Conservation (phyloP, 1,140 invertebrate genomes). For the Pissodes strobi region DNA sequence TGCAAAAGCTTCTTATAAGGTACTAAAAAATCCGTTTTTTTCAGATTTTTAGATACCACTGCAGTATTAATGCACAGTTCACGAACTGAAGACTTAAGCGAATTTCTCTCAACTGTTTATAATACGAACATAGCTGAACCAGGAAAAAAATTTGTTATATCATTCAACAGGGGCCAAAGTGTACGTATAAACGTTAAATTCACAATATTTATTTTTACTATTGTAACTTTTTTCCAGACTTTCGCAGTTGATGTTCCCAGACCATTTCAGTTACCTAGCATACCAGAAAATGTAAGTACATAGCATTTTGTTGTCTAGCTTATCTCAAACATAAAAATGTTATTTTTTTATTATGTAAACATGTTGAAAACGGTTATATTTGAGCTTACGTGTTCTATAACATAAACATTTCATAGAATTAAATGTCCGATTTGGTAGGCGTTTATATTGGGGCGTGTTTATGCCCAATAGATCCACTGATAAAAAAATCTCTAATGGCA, state of each 20-base stretch:
- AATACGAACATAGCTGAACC: constrained; percentile 50
- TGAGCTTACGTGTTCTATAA: too few relatives aligned
- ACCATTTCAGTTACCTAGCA: constrained; percentile 82
- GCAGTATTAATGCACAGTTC: constrained; percentile 55
- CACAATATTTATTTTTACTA: background rate
- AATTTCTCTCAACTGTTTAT: constrained; percentile 52
- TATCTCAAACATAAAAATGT: background rate
- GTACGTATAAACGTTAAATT: constrained; percentile 40
- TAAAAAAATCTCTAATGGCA: too few relatives aligned
- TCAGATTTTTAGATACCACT: constrained; percentile 56
- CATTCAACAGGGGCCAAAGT: constrained; percentile 53
- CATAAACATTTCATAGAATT: too few relatives aligned
- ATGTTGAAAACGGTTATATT: too few relatives aligned
- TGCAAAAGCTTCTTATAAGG: background rate
- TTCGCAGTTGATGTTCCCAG: constrained; percentile 79
- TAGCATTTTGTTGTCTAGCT: background rate
- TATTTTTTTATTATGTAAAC: background rate
- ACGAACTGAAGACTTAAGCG: constrained; percentile 51
- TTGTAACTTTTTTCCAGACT: constrained; percentile 60
- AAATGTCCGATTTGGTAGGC: too few relatives aligned
- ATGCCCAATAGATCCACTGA: too few relatives aligned
- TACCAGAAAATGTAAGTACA: constrained; percentile 90
- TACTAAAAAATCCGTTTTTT: constrained; percentile 22
- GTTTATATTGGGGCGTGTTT: too few relatives aligned
- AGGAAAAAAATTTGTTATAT: constrained; percentile 48